Percentiles rank a stretch among this genome's conserved stretches.
These are phyloP conservation scores for Lipotes vexillifer DNA, from an alignment of 2,113 vertebrate genomes.

Conservation along the genomic window DNA sequence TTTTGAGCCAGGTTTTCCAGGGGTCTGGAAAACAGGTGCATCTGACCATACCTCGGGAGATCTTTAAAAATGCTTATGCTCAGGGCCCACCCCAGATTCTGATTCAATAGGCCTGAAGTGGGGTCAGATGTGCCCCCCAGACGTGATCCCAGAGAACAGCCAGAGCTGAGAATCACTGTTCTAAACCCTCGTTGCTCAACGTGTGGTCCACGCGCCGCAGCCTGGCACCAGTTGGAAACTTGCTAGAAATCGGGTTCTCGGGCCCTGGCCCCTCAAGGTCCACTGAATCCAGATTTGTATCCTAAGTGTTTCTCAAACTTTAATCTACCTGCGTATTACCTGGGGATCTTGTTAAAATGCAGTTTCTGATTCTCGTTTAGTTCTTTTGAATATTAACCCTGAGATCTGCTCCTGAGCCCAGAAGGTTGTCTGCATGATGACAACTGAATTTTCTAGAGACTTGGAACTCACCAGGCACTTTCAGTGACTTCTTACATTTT, in stretches of 20 bases:
- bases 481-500: background rate
- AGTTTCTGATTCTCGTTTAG: background rate
- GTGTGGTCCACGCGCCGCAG: fast-evolving
- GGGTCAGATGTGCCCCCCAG: background rate
- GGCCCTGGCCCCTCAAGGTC: background rate
- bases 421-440: too few relatives aligned
- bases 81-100: background rate
- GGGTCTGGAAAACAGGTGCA: too few relatives aligned
- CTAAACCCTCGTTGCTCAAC: background rate
- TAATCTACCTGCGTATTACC: fast-evolving
- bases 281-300: background rate
- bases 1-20: background rate
- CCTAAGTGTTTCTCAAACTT: background rate
- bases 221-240: background rate
- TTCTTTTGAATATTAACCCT: background rate
- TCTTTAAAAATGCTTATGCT: background rate
- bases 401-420: background rate
- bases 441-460: background rate
- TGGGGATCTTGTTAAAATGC: background rate
- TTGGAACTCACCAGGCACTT: background rate
- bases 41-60: background rate
- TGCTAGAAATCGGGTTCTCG: background rate
- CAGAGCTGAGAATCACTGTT: background rate
- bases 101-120: background rate
- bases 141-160: background rate